These are phyloP conservation scores for Drosophila pseudotakahashii DNA, from an alignment of 2,888 invertebrate species.

Conservation along the genomic window DNA sequence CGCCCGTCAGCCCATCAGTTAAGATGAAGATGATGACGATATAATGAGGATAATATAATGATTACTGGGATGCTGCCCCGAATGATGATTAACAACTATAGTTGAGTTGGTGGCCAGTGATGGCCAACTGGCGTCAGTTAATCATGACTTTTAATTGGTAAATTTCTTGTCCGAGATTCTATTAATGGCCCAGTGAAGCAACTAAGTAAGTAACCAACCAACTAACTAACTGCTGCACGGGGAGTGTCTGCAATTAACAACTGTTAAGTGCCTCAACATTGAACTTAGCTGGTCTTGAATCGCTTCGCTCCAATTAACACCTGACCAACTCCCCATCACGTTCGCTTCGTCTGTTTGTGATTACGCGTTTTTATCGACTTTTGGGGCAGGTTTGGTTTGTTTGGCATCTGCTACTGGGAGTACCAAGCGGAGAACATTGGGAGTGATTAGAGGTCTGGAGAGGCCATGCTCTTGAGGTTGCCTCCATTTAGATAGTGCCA, in stretches of 20 bases:
- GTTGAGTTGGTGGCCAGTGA: too few relatives aligned
- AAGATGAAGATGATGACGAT: conserved; percentile 16
- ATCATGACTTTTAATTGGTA: conserved; percentile 45
- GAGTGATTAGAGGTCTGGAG: conserved; percentile 15
- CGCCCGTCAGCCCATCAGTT: background rate
- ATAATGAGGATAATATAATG: conserved; percentile 13
- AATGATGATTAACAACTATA: conserved; percentile 38
- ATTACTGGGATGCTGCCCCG: conserved; percentile 11
- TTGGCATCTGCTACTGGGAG: conserved; percentile 8
- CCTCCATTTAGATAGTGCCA: conserved; percentile 15
- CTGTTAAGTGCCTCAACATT: conserved; percentile 41
- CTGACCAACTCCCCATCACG: conserved; percentile 30
- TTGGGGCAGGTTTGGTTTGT: conserved; percentile 16
- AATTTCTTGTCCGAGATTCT: conserved; percentile 36
- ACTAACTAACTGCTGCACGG: conserved; percentile 18
- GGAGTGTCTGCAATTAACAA: conserved; percentile 40
- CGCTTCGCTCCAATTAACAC: conserved; percentile 40
- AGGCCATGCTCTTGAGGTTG: conserved; percentile 28
- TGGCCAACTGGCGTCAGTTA: conserved; percentile 18
- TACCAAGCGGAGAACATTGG: conserved; percentile 23
- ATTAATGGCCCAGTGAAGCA: conserved; percentile 38
- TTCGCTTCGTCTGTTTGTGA: conserved; percentile 5
- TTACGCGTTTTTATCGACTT: conserved; percentile 6
- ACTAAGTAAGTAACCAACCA: conserved; percentile 11
- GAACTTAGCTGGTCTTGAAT: conserved; percentile 42